phyloP scores from a whole-genome alignment of 2,888 invertebrate genomes.

The Lymantria monacha region DNA sequence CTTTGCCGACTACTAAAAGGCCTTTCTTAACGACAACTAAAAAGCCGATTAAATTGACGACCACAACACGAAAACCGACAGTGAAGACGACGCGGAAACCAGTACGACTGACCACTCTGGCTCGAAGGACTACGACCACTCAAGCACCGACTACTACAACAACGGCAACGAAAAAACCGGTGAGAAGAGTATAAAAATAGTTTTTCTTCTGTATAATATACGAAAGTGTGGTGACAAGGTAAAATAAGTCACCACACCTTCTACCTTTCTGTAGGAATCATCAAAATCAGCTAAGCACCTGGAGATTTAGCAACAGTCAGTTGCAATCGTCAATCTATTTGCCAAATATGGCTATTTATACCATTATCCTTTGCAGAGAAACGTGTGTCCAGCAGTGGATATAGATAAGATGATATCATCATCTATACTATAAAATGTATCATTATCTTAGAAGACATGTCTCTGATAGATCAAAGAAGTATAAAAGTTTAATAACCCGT shows the following conservation, averaged over 20 bases:
- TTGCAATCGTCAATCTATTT: too few species aligned
- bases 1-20: slow-evolving; percentile 62
- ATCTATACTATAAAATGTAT: too few species aligned
- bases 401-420: too few species aligned
- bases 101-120: slow-evolving; percentile 53
- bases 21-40: slow-evolving; percentile 73
- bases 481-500: too few species aligned
- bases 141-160: slow-evolving; percentile 44
- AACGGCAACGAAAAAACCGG: slow-evolving; percentile 59
- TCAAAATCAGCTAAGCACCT: too few species aligned
- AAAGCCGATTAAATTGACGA: slow-evolving; percentile 57
- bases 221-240: not conserved
- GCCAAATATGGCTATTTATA: too few species aligned
- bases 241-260: not conserved
- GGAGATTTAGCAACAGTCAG: too few species aligned
- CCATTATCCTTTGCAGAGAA: too few species aligned
- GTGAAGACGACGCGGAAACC: slow-evolving; percentile 72
- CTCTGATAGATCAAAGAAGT: too few species aligned
- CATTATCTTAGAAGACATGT: too few species aligned
- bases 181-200: slow-evolving; percentile 33
- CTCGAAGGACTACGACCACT: slow-evolving; percentile 48
- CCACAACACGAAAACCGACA: slow-evolving; percentile 64
- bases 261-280: not conserved
- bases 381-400: too few species aligned
- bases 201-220: not conserved